Evolutionary conservation across 2,113 vertebrate genomes (phyloP).

Genomic region (Pipra filicauda): DNA sequence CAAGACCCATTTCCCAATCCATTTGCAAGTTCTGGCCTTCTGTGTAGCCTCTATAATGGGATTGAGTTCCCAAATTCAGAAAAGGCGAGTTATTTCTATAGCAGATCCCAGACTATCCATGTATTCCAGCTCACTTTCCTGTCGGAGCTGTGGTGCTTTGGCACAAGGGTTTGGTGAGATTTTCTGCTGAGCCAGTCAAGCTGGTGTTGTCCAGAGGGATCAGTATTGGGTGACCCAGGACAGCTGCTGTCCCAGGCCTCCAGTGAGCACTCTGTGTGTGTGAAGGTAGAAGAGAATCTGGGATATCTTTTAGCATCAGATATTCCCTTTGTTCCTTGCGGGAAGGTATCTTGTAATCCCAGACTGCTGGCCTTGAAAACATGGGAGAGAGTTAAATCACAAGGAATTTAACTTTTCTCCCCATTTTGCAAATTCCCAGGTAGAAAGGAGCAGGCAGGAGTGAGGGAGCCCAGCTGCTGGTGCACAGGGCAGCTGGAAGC

Average conservation of each 20-base stretch:
- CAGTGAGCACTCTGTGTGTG: no score
- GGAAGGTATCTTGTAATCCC: neutral
- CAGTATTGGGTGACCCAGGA: neutral
- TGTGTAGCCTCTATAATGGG: neutral
- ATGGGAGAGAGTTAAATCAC: neutral
- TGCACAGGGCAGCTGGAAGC: neutral
- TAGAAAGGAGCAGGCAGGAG: neutral
- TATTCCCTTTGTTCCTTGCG: neutral
- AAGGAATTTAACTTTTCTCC: neutral
- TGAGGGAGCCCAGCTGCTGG: neutral
- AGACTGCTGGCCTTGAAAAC: neutral
- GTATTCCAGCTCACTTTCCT: neutral
- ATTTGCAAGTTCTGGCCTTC: neutral
- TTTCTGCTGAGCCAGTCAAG: neutral
- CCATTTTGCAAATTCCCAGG: neutral
- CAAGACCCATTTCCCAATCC: neutral
- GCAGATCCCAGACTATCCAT: neutral
- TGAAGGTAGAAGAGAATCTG: neutral
- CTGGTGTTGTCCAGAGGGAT: neutral
- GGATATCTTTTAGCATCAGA: neutral
- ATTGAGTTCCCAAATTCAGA: neutral
- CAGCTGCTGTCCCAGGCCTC: neutral
- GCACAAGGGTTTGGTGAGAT: neutral
- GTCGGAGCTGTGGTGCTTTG: neutral
- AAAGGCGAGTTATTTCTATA: neutral